phyloP scores from a whole-genome alignment of 2,797 vertebrate genomes.

The Notamacropus eugenii region DNA sequence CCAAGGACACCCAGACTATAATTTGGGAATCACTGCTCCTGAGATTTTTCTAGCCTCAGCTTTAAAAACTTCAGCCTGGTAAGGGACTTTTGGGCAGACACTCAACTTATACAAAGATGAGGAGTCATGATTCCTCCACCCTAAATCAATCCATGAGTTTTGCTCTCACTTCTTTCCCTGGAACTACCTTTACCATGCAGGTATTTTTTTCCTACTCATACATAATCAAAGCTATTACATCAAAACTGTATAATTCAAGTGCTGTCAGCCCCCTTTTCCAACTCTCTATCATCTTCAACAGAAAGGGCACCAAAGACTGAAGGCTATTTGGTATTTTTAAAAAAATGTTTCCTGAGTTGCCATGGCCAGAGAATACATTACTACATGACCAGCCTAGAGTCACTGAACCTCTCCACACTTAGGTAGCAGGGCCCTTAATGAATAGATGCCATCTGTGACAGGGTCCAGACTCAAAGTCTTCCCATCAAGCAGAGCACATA shows the following conservation, averaged over 20 bases:
- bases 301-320: neutral
- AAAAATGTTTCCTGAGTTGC: neutral
- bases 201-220: neutral
- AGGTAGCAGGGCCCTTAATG: neutral
- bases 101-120: neutral
- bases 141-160: constrained; percentile 23
- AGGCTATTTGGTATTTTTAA: neutral
- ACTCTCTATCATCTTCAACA: neutral
- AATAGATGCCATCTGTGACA: neutral
- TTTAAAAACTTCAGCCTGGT: neutral
- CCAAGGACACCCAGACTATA: neutral
- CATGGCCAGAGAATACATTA: neutral
- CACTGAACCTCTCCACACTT: neutral
- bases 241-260: neutral
- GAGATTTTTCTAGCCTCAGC: neutral
- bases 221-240: constrained; percentile 10
- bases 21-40: neutral
- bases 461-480: neutral
- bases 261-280: neutral
- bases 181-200: neutral
- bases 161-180: constrained; percentile 2
- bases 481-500: neutral
- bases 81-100: neutral
- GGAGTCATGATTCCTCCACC: neutral
- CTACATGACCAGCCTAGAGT: neutral